A percentile compares a stretch with the other conserved stretches of the same genome.
phyloP scores from a whole-genome alignment of 2,888 invertebrate genomes.

The Chymomyza caudatula region DNA sequence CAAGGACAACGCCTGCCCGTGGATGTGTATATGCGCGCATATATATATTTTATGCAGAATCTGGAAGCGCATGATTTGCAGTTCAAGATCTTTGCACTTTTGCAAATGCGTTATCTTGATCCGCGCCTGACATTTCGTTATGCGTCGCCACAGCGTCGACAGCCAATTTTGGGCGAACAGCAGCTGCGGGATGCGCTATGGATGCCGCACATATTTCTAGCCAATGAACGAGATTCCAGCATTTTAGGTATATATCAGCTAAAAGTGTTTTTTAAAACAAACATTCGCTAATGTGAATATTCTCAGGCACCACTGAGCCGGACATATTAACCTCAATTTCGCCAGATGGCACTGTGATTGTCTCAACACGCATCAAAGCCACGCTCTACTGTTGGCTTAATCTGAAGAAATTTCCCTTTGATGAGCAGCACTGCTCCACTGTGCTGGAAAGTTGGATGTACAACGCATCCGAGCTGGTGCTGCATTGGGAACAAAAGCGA shows the following conservation, averaged over 20 bases:
- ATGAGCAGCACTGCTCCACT: slow-evolving; percentile 89
- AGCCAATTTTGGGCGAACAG: slow-evolving; percentile 85
- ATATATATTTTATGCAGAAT: slow-evolving; percentile 90
- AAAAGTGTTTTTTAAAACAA: not conserved
- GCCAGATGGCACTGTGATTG: slow-evolving; percentile 88
- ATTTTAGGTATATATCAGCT: slow-evolving; percentile 80
- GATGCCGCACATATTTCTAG: slow-evolving; percentile 90
- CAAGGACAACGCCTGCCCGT: slow-evolving; percentile 81
- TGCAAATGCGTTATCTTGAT: slow-evolving; percentile 89
- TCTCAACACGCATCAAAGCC: slow-evolving; percentile 88
- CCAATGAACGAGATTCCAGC: slow-evolving; percentile 87
- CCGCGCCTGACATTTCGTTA: slow-evolving; percentile 84
- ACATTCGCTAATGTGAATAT: not conserved
- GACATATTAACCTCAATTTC: slow-evolving; percentile 89
- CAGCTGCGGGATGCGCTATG: slow-evolving; percentile 85
- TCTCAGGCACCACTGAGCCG: slow-evolving; percentile 84
- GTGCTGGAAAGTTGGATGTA: slow-evolving; percentile 92
- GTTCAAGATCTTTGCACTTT: slow-evolving; percentile 89
- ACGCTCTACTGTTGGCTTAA: slow-evolving; percentile 92
- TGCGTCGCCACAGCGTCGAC: slow-evolving; percentile 83
- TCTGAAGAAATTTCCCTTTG: slow-evolving; percentile 91
- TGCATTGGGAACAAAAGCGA: slow-evolving; percentile 86
- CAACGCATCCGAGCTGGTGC: slow-evolving; percentile 85
- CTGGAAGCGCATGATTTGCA: slow-evolving; percentile 90
- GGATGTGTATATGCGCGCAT: slow-evolving; percentile 86